These are phyloP conservation scores for Chloroceryle inda DNA, from an alignment of 2,797 vertebrate species.

Conservation along the genomic window DNA sequence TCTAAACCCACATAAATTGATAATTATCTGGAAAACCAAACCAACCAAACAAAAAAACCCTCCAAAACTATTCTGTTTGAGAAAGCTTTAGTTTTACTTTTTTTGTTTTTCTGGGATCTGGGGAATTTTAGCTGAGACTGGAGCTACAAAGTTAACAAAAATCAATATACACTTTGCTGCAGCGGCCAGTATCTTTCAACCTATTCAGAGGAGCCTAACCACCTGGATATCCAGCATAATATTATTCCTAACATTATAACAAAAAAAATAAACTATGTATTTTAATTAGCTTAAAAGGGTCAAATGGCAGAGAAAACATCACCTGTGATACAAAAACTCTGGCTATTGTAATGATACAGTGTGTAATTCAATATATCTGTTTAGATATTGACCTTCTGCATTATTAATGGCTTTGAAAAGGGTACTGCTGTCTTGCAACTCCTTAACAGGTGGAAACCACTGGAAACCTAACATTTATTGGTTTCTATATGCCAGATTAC, in stretches of 20 bases:
- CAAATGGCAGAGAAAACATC: conserved; percentile 13
- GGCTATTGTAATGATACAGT: conserved; percentile 8
- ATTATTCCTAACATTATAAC: not conserved
- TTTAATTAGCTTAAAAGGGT: conserved; percentile 40
- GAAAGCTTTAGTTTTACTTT: not conserved
- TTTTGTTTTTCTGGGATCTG: not conserved
- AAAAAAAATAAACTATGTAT: not conserved
- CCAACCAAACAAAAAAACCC: not conserved
- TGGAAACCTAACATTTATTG: conserved; percentile 63
- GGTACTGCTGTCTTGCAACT: conserved; percentile 44
- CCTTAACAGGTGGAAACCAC: conserved; percentile 41
- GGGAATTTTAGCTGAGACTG: not conserved
- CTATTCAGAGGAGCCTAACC: not conserved
- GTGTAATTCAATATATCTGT: conserved; percentile 59
- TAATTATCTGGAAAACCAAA: not conserved
- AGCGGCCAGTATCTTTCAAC: not conserved
- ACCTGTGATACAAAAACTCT: conserved; percentile 20
- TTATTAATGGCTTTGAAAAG: conserved; percentile 68
- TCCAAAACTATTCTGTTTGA: not conserved
- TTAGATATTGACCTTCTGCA: conserved; percentile 55
- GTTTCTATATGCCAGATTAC: conserved; percentile 11
- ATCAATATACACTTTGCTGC: not conserved
- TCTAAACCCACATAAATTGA: not conserved
- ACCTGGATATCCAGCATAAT: not conserved
- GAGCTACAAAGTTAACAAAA: conserved; percentile 18